Evolutionary conservation across 2,797 vertebrate species (phyloP).

Genomic region (Acanthurus leucopareius): DNA sequence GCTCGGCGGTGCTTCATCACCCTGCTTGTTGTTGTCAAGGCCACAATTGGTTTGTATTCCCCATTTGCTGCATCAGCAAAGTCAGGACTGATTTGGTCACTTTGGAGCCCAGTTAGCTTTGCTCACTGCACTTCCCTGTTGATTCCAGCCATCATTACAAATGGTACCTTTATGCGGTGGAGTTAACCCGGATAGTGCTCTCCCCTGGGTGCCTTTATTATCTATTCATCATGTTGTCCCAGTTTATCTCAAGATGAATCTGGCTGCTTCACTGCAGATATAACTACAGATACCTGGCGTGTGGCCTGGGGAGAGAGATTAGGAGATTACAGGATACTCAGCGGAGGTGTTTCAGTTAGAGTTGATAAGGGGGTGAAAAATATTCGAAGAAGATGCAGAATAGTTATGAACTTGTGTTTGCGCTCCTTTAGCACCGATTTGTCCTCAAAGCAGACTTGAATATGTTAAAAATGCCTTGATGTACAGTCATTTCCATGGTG

Average conservation of each 20-base stretch:
- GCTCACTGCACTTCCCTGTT: conserved; percentile 66
- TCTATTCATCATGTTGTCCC: conserved; percentile 89
- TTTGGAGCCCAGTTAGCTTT: conserved; percentile 77
- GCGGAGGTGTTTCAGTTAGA: conserved; percentile 47
- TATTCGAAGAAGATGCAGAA: conserved; percentile 50
- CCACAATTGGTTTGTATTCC: conserved; percentile 82
- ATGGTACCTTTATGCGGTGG: conserved; percentile 78
- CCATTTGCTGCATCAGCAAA: conserved; percentile 84
- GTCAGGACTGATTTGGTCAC: conserved; percentile 81
- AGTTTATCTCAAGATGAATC: conserved; percentile 85
- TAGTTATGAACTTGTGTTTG: conserved; percentile 30
- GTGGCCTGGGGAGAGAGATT: conserved; percentile 72
- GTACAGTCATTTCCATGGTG: conserved; percentile 37
- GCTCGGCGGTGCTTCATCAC: conserved; percentile 83
- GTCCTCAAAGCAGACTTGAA: conserved; percentile 33
- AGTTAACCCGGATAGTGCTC: conserved; percentile 84
- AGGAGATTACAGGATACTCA: conserved; percentile 66
- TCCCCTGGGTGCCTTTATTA: conserved; percentile 82
- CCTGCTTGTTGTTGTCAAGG: conserved; percentile 82
- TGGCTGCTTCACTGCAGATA: conserved; percentile 72
- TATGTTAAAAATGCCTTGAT: conserved; percentile 42
- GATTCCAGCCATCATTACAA: conserved; percentile 78
- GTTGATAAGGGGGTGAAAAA: conserved; percentile 58
- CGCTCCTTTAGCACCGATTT: conserved; percentile 34
- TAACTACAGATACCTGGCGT: conserved; percentile 75